These are phyloP conservation scores for Drosophila paramelanica DNA, from an alignment of 2,888 invertebrate genomes.

Conservation along the genomic window DNA sequence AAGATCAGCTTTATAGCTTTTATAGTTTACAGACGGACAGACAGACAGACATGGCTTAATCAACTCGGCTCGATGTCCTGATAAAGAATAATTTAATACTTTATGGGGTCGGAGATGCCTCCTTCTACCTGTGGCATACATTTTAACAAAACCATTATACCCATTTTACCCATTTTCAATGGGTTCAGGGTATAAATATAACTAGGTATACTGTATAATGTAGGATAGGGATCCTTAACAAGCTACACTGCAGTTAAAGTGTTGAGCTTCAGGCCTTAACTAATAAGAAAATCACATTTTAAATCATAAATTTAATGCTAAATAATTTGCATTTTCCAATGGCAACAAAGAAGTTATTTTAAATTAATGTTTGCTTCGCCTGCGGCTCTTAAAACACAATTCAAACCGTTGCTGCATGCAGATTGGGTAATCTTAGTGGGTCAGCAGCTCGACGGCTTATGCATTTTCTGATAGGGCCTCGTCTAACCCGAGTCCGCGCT, in stretches of 20 bases:
- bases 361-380: background rate
- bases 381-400: constrained; percentile 19
- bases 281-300: background rate
- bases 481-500: background rate
- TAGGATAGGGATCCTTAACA: no score
- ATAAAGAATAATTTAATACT: no score
- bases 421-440: constrained; percentile 38
- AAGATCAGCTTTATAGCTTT: no score
- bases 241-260: background rate
- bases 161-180: no score
- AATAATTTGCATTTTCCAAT: constrained; percentile 4
- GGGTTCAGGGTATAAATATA: no score
- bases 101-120: no score
- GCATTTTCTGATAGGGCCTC: constrained; percentile 23
- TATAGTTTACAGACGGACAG: no score
- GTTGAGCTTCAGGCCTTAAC: background rate
- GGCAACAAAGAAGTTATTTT: background rate
- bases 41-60: no score
- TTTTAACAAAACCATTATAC: no score
- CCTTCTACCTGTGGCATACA: no score
- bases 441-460: constrained; percentile 37
- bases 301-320: background rate
- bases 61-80: no score
- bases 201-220: no score
- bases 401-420: constrained; percentile 3